Conservation (phyloP, 2,797 vertebrate species). For the Poeciliopsis infans region DNA sequence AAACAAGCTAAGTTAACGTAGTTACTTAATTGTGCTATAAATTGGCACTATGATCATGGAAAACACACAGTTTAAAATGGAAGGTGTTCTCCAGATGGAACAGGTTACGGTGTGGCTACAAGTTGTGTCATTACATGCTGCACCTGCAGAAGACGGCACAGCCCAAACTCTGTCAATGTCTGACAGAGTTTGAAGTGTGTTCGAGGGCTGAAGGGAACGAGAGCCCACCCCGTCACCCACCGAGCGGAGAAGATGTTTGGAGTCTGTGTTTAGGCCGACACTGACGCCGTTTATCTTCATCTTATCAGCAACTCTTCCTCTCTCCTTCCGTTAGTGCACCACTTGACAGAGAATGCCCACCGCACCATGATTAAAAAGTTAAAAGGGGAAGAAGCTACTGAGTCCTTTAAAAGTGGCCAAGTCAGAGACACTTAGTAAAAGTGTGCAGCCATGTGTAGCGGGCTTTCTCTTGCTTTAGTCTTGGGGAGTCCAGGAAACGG, state of each 20-base stretch:
- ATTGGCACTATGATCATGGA: no score
- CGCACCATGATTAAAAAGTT: conserved; percentile 49
- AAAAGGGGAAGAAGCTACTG: conserved; percentile 27
- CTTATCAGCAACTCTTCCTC: conserved; percentile 57
- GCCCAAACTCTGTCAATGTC: neutral
- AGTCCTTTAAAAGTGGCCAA: conserved; percentile 41
- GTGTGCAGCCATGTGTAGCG: conserved; percentile 57
- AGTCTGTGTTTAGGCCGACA: neutral
- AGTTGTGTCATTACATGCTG: conserved; percentile 6
- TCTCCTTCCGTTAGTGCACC: conserved; percentile 40
- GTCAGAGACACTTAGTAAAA: conserved; percentile 36
- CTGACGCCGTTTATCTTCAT: conserved; percentile 29
- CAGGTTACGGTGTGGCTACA: no score
- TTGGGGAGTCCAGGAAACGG: conserved; percentile 68
- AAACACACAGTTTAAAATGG: neutral
- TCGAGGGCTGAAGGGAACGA: neutral
- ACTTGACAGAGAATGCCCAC: conserved; percentile 48
- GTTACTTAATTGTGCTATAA: no score
- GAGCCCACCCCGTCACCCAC: neutral
- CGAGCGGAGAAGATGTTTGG: neutral
- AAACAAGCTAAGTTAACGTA: no score
- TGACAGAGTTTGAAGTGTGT: conserved; percentile 20
- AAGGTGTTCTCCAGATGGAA: neutral
- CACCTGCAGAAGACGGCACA: conserved; percentile 37
- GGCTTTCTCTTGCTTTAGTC: conserved; percentile 65